Evolutionary conservation across 2,797 vertebrate genomes (phyloP).

Genomic region (Adelosebastes latens): DNA sequence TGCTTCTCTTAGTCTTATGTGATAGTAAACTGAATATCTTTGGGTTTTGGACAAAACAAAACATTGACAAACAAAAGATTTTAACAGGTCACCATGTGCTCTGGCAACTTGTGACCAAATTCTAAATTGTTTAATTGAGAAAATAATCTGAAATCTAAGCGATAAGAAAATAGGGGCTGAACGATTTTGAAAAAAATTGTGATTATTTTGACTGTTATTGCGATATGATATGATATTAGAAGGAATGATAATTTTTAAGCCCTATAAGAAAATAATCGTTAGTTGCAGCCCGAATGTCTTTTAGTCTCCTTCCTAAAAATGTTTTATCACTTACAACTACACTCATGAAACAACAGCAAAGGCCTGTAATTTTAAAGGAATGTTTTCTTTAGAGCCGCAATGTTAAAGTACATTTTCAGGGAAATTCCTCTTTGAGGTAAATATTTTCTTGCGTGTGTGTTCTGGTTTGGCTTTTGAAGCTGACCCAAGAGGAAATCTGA

Average conservation of each 20-base stretch:
- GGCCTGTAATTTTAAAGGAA: neutral
- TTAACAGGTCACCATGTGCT: neutral
- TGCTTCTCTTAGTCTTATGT: neutral
- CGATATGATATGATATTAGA: too few relatives aligned
- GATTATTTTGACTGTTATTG: too few relatives aligned
- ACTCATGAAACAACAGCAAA: neutral
- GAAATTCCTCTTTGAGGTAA: constrained; percentile 3
- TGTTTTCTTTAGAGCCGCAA: neutral
- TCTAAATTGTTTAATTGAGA: neutral
- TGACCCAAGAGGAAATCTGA: constrained; percentile 15
- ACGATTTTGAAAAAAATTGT: too few relatives aligned
- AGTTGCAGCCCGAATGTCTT: neutral
- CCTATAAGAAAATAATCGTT: neutral
- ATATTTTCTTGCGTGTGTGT: constrained; percentile 1
- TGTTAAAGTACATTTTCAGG: neutral
- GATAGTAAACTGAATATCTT: neutral
- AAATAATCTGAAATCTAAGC: neutral
- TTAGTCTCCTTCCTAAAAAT: neutral
- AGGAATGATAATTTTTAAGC: too few relatives aligned
- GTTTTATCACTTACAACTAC: neutral
- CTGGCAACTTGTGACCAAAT: neutral
- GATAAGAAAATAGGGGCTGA: neutral
- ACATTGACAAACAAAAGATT: neutral
- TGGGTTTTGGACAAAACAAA: neutral
- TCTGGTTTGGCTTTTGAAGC: constrained; percentile 32